Evolutionary conservation across 2,113 vertebrate species (phyloP), one percentile per base, ranked within the genome.

Genomic region (Scalopus aquaticus): DNA sequence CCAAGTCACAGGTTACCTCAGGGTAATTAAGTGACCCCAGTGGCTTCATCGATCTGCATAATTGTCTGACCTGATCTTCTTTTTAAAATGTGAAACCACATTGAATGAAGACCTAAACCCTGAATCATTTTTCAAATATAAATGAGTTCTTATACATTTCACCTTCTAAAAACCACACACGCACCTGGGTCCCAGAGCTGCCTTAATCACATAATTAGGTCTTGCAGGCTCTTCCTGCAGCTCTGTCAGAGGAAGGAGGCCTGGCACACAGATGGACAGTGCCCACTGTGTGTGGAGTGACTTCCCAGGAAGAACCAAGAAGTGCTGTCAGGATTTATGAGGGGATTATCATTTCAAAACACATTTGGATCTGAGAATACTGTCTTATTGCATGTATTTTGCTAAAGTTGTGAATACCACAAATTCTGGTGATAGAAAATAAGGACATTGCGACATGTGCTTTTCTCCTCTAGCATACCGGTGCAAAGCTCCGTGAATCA

Each of bases 1-100:
- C 65, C 94, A 90, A 91, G 83, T 60, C 51, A 80, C 0, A 88
- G 81, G 64, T 90, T 92, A 22, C 76, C 91, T 97, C n/a, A 30
- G 91, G 90, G 79, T 72, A 64, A 94, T 74, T 88, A 0, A 0
- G 70, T 90, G 91, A 54, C 80, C 95, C 95, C 11, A 11, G 78
- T 92, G 91, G 83, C 74, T 96, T 96, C 83, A 96, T 93, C 82
- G 32, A 64, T 96, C 81, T 85, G 54, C n/a, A 32, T 72, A 90
- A 81, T 79, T 88, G 88, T 77, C 69, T 89, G 64, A 73, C 93
- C 69, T 92, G 32, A 91, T 86, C 64, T 81, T 95, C 49, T 86
- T 42, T 95, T 96, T 96, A 81, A 70, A 94, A 67, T 12, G 2
- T 22, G 26, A 17, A 74, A 78, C 9, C 67, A 28, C 3, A 1